Conservation (phyloP, 2,113 vertebrate genomes). For the Ramphastos sulfuratus region DNA sequence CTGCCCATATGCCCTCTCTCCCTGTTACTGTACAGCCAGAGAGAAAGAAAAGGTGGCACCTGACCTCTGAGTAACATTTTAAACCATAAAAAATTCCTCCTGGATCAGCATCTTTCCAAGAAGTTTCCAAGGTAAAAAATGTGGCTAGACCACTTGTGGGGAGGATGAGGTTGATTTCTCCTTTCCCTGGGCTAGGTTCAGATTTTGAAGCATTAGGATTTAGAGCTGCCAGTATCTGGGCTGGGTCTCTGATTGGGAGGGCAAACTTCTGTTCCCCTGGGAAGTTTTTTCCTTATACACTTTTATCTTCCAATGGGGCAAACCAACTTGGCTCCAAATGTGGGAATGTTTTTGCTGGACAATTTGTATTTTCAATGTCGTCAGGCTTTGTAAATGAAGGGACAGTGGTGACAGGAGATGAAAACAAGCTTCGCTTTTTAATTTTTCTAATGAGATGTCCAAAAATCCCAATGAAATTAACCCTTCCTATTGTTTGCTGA, state of each 20-base stretch:
- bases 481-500: background rate
- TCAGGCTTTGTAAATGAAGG: background rate
- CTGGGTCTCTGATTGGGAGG: background rate
- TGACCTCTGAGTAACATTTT: background rate
- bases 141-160: background rate
- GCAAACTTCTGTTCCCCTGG: background rate
- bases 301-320: background rate
- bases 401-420: background rate
- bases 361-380: background rate
- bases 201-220: background rate
- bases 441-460: background rate
- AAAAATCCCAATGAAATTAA: background rate
- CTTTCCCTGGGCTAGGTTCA: background rate
- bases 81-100: background rate
- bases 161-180: background rate
- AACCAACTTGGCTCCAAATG: background rate
- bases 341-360: background rate
- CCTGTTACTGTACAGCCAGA: background rate
- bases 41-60: background rate
- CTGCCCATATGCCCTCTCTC: no score
- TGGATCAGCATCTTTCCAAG: background rate
- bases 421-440: background rate
- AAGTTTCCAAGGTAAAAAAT: background rate
- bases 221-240: background rate
- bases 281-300: background rate